Conservation (phyloP, 2,113 vertebrate species). For the Chionis minor region DNA sequence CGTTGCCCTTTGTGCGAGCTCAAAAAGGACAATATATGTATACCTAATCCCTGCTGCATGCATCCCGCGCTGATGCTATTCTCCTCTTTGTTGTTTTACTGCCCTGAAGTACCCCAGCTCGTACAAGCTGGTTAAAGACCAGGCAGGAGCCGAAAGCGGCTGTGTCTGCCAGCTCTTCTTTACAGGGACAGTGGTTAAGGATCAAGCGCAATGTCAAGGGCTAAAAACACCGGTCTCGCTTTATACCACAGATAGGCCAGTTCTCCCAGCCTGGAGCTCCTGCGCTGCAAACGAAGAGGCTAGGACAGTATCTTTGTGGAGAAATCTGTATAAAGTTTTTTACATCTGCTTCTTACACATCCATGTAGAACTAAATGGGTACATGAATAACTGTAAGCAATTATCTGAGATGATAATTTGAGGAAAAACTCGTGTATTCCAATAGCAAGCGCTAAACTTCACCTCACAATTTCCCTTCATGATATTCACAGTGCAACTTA, state of each 20-base stretch:
- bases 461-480: neutral
- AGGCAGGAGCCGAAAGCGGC: neutral
- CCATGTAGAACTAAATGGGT: neutral
- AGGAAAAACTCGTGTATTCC: neutral
- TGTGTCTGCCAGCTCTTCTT: neutral
- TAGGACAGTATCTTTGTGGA: neutral
- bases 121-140: neutral
- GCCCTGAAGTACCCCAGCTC: neutral
- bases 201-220: neutral
- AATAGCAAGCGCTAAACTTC: neutral
- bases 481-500: neutral
- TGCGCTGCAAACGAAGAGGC: neutral
- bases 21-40: neutral
- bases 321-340: neutral
- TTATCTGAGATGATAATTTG: neutral
- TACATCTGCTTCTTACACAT: neutral
- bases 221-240: neutral
- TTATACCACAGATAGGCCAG: neutral
- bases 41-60: neutral
- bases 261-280: neutral
- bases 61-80: neutral
- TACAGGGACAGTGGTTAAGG: neutral
- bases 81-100: neutral
- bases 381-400: rapidly evolving
- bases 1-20: neutral